Percentiles rank a stretch among this genome's conserved stretches.
Conservation (phyloP, 2,888 invertebrate species). For the Notodonta dromedarius region DNA sequence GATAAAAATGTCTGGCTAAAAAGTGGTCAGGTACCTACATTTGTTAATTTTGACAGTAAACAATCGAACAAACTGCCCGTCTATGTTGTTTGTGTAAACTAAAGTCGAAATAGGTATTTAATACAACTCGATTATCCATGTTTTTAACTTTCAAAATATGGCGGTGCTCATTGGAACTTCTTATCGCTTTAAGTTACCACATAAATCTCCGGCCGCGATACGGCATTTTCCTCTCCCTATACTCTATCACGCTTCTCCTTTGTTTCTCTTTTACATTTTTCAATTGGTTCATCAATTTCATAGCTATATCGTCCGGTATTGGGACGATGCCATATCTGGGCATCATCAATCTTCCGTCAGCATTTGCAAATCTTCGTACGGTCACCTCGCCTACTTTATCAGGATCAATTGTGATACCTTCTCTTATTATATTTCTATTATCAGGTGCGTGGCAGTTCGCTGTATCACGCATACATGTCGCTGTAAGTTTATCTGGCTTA, state of each 20-base stretch:
- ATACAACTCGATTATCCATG: too few species aligned
- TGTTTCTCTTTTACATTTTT: constrained; percentile 5
- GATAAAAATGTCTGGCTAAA: too few species aligned
- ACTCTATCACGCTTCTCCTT: background rate
- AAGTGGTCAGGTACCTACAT: too few species aligned
- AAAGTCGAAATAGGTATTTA: too few species aligned
- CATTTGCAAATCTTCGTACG: background rate
- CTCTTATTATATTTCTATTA: background rate
- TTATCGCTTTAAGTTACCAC: background rate
- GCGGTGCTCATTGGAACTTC: too few species aligned
- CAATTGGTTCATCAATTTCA: constrained; percentile 23
- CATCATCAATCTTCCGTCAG: background rate
- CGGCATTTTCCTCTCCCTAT: background rate
- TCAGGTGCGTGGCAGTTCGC: background rate
- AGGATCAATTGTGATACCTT: background rate
- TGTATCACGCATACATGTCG: background rate
- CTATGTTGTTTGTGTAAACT: too few species aligned
- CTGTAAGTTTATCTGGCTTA: background rate
- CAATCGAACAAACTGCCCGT: too few species aligned
- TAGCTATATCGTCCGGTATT: constrained; percentile 36
- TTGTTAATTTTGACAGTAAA: too few species aligned
- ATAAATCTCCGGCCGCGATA: background rate
- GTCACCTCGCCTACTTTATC: background rate
- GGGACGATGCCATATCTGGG: constrained; percentile 36
- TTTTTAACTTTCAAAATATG: too few species aligned